phyloP scores from a whole-genome alignment of 2,113 vertebrate species.

The Stercorarius parasiticus region DNA sequence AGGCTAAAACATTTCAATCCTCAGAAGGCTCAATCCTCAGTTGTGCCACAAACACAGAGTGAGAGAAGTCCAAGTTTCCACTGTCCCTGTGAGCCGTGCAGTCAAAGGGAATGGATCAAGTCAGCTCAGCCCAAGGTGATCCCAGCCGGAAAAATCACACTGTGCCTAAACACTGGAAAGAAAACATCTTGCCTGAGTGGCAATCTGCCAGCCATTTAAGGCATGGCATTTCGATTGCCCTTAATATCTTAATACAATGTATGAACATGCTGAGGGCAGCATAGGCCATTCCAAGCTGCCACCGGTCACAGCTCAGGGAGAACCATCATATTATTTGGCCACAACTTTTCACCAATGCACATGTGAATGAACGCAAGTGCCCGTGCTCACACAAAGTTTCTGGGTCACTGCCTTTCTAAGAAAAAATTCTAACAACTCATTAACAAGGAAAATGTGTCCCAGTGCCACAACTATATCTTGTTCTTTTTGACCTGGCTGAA shows the following conservation, averaged over 20 bases:
- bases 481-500: not conserved
- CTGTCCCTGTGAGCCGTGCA: not conserved
- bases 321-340: accelerated
- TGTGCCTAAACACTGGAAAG: accelerated
- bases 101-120: not conserved
- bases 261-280: accelerated
- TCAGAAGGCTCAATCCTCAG: not conserved
- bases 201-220: not conserved
- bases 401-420: not conserved
- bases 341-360: not conserved
- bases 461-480: not conserved
- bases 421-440: not conserved
- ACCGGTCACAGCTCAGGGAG: not conserved
- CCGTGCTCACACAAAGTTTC: not conserved
- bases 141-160: not conserved
- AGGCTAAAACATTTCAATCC: not conserved
- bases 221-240: accelerated
- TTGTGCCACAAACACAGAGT: not conserved
- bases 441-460: not conserved
- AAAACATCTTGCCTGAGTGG: not conserved
- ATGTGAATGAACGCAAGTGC: not conserved
- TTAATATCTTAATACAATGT: not conserved
- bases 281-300: accelerated
- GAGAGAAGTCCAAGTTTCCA: not conserved
- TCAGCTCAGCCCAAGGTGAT: not conserved